phyloP scores from a whole-genome alignment of 2,888 invertebrate species.

The Meloe dianella region DNA sequence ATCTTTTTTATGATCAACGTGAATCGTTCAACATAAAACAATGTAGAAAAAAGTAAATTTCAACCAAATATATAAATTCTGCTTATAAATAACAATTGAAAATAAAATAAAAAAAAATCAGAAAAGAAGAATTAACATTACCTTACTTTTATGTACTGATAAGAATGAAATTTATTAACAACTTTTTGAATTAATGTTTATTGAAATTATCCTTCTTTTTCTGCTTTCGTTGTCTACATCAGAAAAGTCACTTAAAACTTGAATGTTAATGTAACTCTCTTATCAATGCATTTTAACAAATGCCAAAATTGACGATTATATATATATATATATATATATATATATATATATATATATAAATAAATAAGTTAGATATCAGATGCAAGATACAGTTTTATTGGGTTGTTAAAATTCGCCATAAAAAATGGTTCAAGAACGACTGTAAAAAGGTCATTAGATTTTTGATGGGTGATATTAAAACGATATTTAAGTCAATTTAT shows the following conservation, averaged over 20 bases:
- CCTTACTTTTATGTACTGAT: not conserved
- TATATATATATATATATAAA: not conserved
- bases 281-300: slow-evolving; percentile 8
- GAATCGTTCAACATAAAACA: slow-evolving; percentile 16
- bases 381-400: slow-evolving; percentile 22
- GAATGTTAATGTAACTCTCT: not conserved
- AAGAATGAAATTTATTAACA: slow-evolving; percentile 10
- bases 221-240: not conserved
- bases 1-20: slow-evolving; percentile 12
- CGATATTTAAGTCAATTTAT: not conserved
- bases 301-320: not conserved
- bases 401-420: slow-evolving; percentile 25
- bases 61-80: slow-evolving; percentile 1
- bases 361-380: slow-evolving; percentile 26
- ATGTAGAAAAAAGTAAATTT: not conserved
- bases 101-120: not conserved
- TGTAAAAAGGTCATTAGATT: slow-evolving; percentile 23
- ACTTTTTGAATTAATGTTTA: slow-evolving; percentile 14
- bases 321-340: slow-evolving; percentile 3
- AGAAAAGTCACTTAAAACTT: not conserved
- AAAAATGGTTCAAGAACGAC: slow-evolving; percentile 26
- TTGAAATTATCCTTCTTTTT: not conserved
- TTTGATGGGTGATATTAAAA: slow-evolving; percentile 23
- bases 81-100: slow-evolving; percentile 13
- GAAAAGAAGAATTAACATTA: not conserved